Conservation (phyloP, 2,113 vertebrate genomes). For the Dromiciops gliroides region DNA sequence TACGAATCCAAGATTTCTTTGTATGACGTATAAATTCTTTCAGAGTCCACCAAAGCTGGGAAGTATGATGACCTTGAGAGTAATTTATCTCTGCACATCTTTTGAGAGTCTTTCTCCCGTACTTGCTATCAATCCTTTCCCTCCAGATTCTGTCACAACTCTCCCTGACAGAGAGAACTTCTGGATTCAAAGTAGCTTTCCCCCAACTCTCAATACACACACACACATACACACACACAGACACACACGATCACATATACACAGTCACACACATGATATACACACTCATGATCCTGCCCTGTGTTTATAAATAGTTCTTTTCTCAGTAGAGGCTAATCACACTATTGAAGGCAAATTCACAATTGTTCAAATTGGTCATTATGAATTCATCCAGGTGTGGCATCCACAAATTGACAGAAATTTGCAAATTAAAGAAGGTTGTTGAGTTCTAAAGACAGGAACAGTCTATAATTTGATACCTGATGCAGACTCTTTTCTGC, state of each 20-base stretch:
- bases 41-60: background rate
- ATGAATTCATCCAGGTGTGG: slow-evolving; percentile 72
- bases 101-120: background rate
- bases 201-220: background rate
- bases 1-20: slow-evolving; percentile 22
- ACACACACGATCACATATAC: background rate
- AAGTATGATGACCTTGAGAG: background rate
- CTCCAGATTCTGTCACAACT: background rate
- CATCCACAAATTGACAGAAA: slow-evolving; percentile 67
- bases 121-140: background rate
- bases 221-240: background rate
- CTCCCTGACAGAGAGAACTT: slow-evolving; percentile 12
- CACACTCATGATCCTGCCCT: slow-evolving; percentile 32
- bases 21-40: background rate
- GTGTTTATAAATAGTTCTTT: slow-evolving; percentile 68
- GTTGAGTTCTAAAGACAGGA: slow-evolving; percentile 43
- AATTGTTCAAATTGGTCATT: slow-evolving; percentile 77
- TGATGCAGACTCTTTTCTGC: slow-evolving; percentile 19
- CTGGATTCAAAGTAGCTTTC: slow-evolving; percentile 14
- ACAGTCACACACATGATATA: background rate
- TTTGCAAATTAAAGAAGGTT: slow-evolving; percentile 56
- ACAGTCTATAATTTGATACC: slow-evolving; percentile 38
- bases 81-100: background rate
- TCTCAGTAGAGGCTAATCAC: slow-evolving; percentile 68
- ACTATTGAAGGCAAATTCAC: slow-evolving; percentile 73